Evolutionary conservation across 2,797 vertebrate genomes (phyloP), one percentile per base, ranked within the genome.

Genomic region (Babyrousa celebensis): DNA sequence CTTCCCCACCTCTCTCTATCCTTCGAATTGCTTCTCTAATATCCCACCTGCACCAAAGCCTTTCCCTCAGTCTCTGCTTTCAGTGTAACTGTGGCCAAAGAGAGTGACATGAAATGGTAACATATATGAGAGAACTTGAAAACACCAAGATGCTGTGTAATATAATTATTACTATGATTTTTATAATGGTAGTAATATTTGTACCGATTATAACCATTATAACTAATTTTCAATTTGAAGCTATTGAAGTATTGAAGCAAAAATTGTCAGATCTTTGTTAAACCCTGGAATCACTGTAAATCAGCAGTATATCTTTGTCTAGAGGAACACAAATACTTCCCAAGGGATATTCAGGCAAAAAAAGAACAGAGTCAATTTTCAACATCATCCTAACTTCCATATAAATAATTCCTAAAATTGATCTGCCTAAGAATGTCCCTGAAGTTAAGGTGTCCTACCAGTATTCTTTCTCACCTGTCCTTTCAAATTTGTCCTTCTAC

Each of bases 1-100:
- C 11, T 88, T 62, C 20, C 11, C 52, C 65, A 36, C 82, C n/a
- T 79, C 29, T 77, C 2, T 80, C 29, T 77, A 1, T 80, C 29
- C 36, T 14, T 78, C 8, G 16, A 88, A 54, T 74, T 29, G 11
- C 6, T 88, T 88, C n/a, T 68, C 3, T 58, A 92, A 85, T 68
- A 48, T 12, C 83, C 12, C 56, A 20, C 40, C 27, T 84, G 0
- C 2, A 86, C 10, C 3, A 27, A 92, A 80, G 27, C 5, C 27
- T 83, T 96, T 93, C 3, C 56, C 63, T 85, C 29, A 72, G 25
- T 17, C 54, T 95, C 32, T 95, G 25, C 52, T 93, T 95, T 95
- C 15, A n/a, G 17, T 23, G 82, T 65, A 78, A 78, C 43, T 79
- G 85, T 85, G 43, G 16, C 10, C 25, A 95, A 65, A 79, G 17